Evolutionary conservation across 2,113 vertebrate genomes (phyloP).

Genomic region (Paradoxurus hermaphroditus): DNA sequence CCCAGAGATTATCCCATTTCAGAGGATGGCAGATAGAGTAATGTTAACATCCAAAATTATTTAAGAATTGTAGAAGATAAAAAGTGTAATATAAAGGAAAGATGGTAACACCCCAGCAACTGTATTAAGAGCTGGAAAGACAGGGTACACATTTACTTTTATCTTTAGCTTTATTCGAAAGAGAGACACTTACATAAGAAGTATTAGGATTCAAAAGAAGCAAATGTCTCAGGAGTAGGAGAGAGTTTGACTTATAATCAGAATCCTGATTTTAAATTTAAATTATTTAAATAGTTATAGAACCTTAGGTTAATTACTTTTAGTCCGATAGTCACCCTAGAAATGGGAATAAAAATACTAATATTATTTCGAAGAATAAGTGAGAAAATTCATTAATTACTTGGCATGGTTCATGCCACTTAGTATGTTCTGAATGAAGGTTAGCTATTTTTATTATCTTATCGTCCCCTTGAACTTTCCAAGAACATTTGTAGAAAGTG

Average conservation of each 20-base stretch:
- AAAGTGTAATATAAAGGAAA: neutral
- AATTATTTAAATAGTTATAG: neutral
- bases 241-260: neutral
- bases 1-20: neutral
- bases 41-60: constrained; percentile 26
- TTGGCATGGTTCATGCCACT: neutral
- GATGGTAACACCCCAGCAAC: neutral
- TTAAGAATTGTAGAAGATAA: constrained; percentile 29
- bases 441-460: neutral
- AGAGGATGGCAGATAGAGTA: neutral
- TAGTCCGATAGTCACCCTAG: neutral
- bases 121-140: constrained; percentile 44
- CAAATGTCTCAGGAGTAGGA: constrained; percentile 4
- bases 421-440: neutral
- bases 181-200: constrained; percentile 32
- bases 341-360: neutral
- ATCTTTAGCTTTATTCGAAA: constrained; percentile 44
- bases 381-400: neutral
- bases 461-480: neutral
- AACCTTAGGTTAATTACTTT: neutral
- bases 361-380: neutral
- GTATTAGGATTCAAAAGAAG: neutral
- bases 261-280: constrained; percentile 1
- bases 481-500: neutral
- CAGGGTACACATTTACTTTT: constrained; percentile 27